Evolutionary conservation across 2,888 invertebrate genomes (phyloP), one percentile per base, ranked within the genome.

Genomic region (Diabrotica balteata): DNA sequence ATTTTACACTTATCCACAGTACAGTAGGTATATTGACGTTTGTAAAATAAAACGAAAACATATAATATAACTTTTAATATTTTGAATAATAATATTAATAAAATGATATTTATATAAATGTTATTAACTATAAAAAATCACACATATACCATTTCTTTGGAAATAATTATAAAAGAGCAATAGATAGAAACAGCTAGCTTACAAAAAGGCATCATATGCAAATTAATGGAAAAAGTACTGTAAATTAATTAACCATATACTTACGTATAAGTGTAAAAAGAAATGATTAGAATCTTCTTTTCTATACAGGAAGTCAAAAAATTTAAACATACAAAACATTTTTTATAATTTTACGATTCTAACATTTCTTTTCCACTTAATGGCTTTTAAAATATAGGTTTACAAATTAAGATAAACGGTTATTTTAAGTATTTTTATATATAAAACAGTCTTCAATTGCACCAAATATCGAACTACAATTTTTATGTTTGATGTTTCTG

Each of bases 91-190:
- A 79, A 75, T 78, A 77, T 75, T 79, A 80, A 79, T 78, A 80
- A 79, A 79, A 80, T 79, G 79, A 80, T 80, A 78, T 79, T 76
- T 77, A 77, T 78, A 78, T 77, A 79, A 78, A 75, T 77, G 78
- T 79, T 79, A 79, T 75, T 77, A 76, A 76, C 77, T 79, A 79
- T 79, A 79, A 79, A 81, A 82, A 83, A 83, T 82, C 82, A 82
- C 83, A 83, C 82, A 80, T 79, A 81, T 82, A 83, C 82, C 82
- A 81, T 81, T 79, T 83, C 84, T 84, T 84, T 84, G 84, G 84
- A 80, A 82, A 83, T 78, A 76, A 79, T 73, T 73, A 76, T 70
- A 73, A 75, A 76, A 76, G 74, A 77, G 71, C 68, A 71, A 69
- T 70, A 72, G 70, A 75, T 72, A 68, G 32, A 65, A 73, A 69